These are phyloP conservation scores for Odontocolon sp. DNA, from an alignment of 2,888 invertebrate genomes.

Conservation along the genomic window DNA sequence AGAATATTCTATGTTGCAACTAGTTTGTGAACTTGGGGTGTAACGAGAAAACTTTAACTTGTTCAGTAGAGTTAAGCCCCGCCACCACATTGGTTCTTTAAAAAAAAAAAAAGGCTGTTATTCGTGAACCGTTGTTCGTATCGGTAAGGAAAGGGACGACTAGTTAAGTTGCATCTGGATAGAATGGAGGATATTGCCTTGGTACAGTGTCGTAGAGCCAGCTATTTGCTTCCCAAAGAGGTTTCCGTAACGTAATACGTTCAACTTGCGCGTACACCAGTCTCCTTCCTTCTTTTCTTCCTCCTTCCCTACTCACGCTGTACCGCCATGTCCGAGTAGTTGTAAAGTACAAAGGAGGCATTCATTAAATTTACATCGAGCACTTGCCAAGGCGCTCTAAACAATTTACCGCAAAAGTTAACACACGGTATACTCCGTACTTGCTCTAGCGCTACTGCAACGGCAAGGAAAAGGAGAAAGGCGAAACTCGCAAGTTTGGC, in stretches of 20 bases:
- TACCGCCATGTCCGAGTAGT: slow-evolving; percentile 21
- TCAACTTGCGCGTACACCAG: slow-evolving; percentile 5
- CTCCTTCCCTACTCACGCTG: background rate
- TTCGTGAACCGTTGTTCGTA: slow-evolving; percentile 26
- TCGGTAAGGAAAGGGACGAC: background rate
- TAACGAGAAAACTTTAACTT: slow-evolving; percentile 41
- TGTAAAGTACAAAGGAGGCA: slow-evolving; percentile 56
- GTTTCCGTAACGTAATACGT: slow-evolving; percentile 27
- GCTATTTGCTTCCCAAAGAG: slow-evolving; percentile 32
- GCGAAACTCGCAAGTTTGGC: background rate
- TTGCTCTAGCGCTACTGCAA: background rate
- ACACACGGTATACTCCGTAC: slow-evolving; percentile 33
- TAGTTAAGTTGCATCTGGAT: slow-evolving; percentile 22
- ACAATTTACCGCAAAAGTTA: slow-evolving; percentile 59
- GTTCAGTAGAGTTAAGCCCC: background rate
- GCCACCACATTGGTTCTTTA: slow-evolving; percentile 5
- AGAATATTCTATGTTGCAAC: background rate
- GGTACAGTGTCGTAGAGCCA: slow-evolving; percentile 22
- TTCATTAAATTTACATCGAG: slow-evolving; percentile 59
- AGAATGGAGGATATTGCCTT: background rate
- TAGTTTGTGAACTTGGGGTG: slow-evolving; percentile 7
- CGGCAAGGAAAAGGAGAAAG: background rate
- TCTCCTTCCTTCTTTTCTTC: slow-evolving; percentile 30
- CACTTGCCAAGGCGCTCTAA: slow-evolving; percentile 53
- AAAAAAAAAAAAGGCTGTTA: slow-evolving; percentile 35